A percentile compares a stretch with the other conserved stretches of the same genome.
Evolutionary conservation across 1,140 invertebrate genomes (phyloP).

Genomic region (Orchesella cincta): DNA sequence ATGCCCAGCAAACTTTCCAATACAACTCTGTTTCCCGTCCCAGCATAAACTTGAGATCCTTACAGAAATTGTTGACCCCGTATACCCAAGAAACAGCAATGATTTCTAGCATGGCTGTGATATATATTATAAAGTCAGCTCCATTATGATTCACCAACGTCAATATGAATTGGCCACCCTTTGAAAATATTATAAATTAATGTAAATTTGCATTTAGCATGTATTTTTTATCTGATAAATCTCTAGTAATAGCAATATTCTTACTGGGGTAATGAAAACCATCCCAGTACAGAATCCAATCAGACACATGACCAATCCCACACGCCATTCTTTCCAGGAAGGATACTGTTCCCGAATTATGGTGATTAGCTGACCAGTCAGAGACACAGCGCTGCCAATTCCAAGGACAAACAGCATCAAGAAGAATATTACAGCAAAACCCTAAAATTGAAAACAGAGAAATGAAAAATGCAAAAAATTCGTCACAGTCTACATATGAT

Average conservation of each 20-base stretch:
- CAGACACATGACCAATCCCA: conserved; percentile 62
- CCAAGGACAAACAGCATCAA: conserved; percentile 80
- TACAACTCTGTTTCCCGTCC: conserved; percentile 68
- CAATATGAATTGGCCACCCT: conserved; percentile 7
- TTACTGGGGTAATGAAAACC: conserved; percentile 10
- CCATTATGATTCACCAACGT: conserved; percentile 15
- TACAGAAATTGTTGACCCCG: conserved; percentile 66
- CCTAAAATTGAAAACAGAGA: conserved; percentile 30
- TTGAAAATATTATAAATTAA: background rate
- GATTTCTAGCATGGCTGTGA: conserved; percentile 10
- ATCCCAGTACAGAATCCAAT: conserved; percentile 8
- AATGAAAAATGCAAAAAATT: background rate
- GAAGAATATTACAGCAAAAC: conserved; percentile 86
- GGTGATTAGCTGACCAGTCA: conserved; percentile 68
- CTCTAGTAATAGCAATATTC: background rate
- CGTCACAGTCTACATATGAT: background rate
- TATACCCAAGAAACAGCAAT: conserved; percentile 17
- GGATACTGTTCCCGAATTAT: conserved; percentile 72
- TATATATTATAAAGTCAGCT: conserved; percentile 17
- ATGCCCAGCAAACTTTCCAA: conserved; percentile 77
- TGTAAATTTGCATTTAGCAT: background rate
- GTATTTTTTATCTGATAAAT: background rate
- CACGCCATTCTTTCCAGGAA: conserved; percentile 63
- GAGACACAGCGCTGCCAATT: conserved; percentile 60
- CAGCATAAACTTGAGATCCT: conserved; percentile 78